Evolutionary conservation across 2,797 vertebrate genomes (phyloP), one percentile per base, ranked within the genome.

Genomic region (Siniperca obscura): DNA sequence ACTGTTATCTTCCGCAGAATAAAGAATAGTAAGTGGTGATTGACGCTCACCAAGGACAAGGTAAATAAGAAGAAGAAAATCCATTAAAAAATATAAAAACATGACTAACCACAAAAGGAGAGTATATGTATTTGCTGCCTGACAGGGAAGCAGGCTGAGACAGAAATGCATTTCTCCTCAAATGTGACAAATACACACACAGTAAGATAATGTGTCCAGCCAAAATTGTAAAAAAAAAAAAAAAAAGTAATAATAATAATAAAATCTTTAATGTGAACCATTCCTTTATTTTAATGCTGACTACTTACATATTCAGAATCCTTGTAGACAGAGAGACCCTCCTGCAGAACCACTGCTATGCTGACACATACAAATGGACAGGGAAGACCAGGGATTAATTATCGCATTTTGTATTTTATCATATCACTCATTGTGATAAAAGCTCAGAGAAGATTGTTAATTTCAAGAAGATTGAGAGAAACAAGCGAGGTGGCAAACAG

Each of bases 401-500:
- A 27, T 10, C 38, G 10, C 21, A 65, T 65, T 68, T 73, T 73
- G 7, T 40, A 8, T 36, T 64, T 27, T 42, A 59, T 60, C 52
- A 36, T 6, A 42, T 70, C 3, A 14, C 21, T 60, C 2, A 11
- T 34, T 61, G 38, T 27, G 38, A 57, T 36, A 27, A 25, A 69
- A 36, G 27, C 44, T 67, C 1, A 2, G n/a, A 69, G 64, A 48
- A 46, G 9, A 44, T 10, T 59, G 4, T 34, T 38, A 16, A 80
- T 64, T 66, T 38, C 11, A 61, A 5, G 40, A 76, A 76, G 55
- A 73, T 13, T 5, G 65, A 72, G 70, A 42, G 57, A 73, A 72
- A 50, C 40, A 48, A 44, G 19, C 52, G 70, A 50, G 57, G 27
- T 64, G 64, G 59, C n/a, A 66, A 68, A 80, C 66, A 72, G 60